Evolutionary conservation across 2,113 vertebrate species (phyloP).

Genomic region (Collichthys lucidus): DNA sequence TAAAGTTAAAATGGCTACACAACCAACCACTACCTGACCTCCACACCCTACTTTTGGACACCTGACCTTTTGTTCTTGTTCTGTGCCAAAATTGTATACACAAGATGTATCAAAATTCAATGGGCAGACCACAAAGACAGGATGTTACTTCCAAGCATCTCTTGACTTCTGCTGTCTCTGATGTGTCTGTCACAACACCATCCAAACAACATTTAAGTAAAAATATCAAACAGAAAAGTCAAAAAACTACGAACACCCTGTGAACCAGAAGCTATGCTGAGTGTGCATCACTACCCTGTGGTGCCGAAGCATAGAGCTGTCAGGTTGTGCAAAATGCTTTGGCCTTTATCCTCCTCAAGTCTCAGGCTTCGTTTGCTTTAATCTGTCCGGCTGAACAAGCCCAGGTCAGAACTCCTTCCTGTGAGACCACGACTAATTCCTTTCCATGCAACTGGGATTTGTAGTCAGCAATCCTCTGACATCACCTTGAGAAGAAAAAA

Average conservation of each 20-base stretch:
- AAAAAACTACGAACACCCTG: background rate
- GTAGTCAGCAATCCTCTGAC: conserved; percentile 76
- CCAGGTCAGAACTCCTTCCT: conserved; percentile 65
- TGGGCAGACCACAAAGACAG: background rate
- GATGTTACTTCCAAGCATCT: background rate
- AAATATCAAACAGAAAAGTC: conserved; percentile 1
- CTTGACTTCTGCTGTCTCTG: no score
- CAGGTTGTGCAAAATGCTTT: conserved; percentile 50
- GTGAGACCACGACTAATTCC: conserved; percentile 66
- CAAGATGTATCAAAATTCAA: background rate
- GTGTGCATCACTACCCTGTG: conserved; percentile 28
- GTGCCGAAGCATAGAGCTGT: conserved; percentile 55
- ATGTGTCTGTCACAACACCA: background rate
- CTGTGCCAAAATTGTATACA: no score
- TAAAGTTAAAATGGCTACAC: no score
- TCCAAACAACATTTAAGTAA: background rate
- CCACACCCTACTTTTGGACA: no score
- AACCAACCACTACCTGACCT: no score
- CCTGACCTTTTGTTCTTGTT: no score
- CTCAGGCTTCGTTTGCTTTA: conserved; percentile 65
- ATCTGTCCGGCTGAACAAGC: conserved; percentile 67
- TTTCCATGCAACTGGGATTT: conserved; percentile 70
- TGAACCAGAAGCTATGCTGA: conserved; percentile 44
- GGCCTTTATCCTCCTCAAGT: conserved; percentile 62
- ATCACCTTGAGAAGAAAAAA: conserved; percentile 69